These are phyloP conservation scores for Diprion similis DNA, from an alignment of 1,140 invertebrate species.

Conservation along the genomic window DNA sequence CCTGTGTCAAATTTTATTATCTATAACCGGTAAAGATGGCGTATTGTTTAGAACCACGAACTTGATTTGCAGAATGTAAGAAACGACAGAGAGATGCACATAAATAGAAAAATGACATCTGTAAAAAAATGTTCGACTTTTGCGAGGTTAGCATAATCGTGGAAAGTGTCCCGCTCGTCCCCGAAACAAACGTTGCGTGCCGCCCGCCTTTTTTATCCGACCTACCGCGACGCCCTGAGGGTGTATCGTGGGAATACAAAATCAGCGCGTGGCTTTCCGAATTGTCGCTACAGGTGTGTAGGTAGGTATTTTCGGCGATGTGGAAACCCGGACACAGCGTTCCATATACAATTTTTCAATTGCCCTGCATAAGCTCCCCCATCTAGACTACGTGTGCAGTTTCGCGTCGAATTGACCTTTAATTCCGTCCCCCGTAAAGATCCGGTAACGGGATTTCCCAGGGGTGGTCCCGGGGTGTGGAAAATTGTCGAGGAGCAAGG, in stretches of 20 bases:
- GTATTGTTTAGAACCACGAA: no score
- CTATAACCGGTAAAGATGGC: no score
- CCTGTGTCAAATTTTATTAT: no score
- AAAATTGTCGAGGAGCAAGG: background rate
- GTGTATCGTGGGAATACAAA: background rate
- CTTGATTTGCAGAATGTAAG: no score
- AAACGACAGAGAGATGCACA: no score
- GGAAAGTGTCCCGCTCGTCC: background rate
- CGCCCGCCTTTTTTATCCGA: background rate
- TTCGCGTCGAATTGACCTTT: no score
- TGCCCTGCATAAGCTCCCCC: no score
- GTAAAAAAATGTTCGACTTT: background rate
- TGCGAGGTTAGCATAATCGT: background rate
- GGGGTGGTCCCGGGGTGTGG: background rate
- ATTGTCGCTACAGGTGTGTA: background rate
- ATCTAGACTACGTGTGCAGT: no score
- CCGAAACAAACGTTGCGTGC: background rate
- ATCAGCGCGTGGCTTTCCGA: background rate
- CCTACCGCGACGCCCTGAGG: background rate
- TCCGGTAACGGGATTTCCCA: background rate
- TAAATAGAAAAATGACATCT: no score
- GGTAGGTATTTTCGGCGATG: no score
- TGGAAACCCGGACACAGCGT: no score
- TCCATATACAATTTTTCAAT: no score
- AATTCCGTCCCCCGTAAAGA: conserved; percentile 32